Percentiles rank a stretch among this genome's conserved stretches.
phyloP scores from a whole-genome alignment of 1,140 invertebrate genomes.

The Saccostrea echinata region DNA sequence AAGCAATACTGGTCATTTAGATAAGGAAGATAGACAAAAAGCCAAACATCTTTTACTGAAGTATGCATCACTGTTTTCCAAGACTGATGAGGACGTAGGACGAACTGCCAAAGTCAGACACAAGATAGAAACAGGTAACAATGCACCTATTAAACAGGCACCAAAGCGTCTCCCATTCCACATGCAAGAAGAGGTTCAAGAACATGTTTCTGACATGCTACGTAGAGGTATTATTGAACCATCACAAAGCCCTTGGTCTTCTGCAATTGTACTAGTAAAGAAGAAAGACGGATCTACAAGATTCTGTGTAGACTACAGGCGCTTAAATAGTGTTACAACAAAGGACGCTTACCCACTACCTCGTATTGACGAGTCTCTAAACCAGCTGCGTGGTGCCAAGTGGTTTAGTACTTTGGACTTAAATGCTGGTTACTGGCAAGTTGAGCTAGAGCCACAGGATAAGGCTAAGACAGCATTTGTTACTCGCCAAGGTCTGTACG shows the following conservation, averaged over 20 bases:
- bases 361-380: conserved; percentile 26
- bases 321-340: conserved; percentile 53
- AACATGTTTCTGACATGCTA: conserved; percentile 61
- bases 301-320: conserved; percentile 81
- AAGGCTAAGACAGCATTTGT: conserved; percentile 41
- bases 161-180: conserved; percentile 17
- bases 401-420: conserved; percentile 42
- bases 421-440: conserved; percentile 38
- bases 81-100: conserved; percentile 40
- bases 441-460: conserved; percentile 44
- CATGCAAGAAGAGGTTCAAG: background rate
- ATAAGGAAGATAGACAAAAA: background rate
- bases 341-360: conserved; percentile 47
- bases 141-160: background rate
- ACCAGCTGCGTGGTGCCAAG: conserved; percentile 20
- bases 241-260: conserved; percentile 56
- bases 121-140: background rate
- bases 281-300: conserved; percentile 79
- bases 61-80: conserved; percentile 10
- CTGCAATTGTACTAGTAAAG: conserved; percentile 80
- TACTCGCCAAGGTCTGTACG: conserved; percentile 40
- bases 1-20: background rate
- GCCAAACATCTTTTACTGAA: background rate
- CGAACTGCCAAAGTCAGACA: background rate
- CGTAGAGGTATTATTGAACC: conserved; percentile 73